Percentiles rank a stretch among this genome's conserved stretches.
These are phyloP conservation scores for cattle (Bos taurus) DNA, from an alignment of 2,113 vertebrate species.

Conservation along the genomic window DNA sequence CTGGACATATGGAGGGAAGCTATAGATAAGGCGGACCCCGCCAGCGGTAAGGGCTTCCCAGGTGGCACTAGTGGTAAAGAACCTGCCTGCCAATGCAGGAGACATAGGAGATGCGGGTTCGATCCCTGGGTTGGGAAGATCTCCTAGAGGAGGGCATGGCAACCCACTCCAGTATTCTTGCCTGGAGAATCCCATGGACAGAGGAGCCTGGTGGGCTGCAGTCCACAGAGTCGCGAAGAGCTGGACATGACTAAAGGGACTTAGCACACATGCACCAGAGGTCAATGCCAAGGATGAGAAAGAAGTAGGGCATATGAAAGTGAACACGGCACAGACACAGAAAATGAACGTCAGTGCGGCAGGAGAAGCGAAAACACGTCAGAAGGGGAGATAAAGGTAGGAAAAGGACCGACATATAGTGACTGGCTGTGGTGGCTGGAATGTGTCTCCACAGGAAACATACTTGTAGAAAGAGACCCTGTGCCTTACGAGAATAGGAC, in stretches of 20 bases:
- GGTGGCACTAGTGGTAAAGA: neutral
- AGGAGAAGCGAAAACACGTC: neutral
- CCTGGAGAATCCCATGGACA: neutral
- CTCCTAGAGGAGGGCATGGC: neutral
- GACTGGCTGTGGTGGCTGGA: neutral
- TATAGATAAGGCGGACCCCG: neutral
- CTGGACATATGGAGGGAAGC: neutral
- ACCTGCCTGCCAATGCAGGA: neutral
- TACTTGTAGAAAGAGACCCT: neutral
- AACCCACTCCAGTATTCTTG: neutral
- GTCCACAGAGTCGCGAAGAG: neutral
- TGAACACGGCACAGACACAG: neutral
- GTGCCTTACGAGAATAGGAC: neutral
- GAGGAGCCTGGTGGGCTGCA: neutral
- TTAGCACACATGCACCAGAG: neutral
- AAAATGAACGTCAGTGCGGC: neutral
- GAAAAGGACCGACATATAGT: rapidly evolving
- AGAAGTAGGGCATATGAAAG: neutral
- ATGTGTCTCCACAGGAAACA: neutral
- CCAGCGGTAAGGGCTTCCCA: neutral
- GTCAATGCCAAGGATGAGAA: neutral
- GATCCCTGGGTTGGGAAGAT: neutral
- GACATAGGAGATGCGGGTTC: rapidly evolving
- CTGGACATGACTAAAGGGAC: neutral
- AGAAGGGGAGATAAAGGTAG: neutral